These are phyloP conservation scores for Genyomyrus donnyi DNA, from an alignment of 2,113 vertebrate genomes.

Conservation along the genomic window DNA sequence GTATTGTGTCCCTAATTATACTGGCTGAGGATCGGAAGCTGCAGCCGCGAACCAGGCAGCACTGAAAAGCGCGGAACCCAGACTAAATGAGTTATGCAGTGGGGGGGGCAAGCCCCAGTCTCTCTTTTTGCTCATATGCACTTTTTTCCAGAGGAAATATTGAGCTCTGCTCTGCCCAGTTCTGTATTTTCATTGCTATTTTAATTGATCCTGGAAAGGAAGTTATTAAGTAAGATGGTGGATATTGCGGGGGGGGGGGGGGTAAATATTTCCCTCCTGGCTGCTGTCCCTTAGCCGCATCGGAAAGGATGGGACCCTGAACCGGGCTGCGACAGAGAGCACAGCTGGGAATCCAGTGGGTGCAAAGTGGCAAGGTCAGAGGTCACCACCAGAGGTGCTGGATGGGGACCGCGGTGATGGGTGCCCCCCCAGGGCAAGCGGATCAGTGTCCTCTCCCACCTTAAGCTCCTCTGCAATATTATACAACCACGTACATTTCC, in stretches of 20 bases:
- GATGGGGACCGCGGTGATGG: conserved; percentile 2
- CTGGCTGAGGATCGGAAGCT: neutral
- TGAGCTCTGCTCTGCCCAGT: neutral
- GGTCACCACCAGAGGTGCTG: neutral
- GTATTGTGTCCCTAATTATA: neutral
- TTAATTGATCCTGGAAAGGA: conserved; percentile 5
- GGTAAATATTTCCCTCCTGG: neutral
- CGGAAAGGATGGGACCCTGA: neutral
- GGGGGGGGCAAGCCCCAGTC: neutral
- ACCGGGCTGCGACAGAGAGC: conserved; percentile 11
- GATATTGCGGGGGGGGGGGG: neutral
- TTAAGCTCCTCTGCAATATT: neutral
- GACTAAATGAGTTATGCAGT: neutral
- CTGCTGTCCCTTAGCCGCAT: neutral
- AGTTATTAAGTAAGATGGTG: neutral
- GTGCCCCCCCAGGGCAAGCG: neutral
- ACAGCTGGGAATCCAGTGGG: neutral
- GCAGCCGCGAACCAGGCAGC: neutral
- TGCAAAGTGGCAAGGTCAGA: neutral
- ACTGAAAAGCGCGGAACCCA: neutral
- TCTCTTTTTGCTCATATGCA: neutral
- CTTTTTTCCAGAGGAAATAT: neutral
- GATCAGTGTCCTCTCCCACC: neutral
- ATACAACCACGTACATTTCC: too few species aligned
- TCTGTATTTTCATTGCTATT: neutral